A percentile compares a stretch with the other conserved stretches of the same genome.
These are phyloP conservation scores for Zootermopsis nevadensis DNA, from an alignment of 2,888 invertebrate species.

Conservation along the genomic window DNA sequence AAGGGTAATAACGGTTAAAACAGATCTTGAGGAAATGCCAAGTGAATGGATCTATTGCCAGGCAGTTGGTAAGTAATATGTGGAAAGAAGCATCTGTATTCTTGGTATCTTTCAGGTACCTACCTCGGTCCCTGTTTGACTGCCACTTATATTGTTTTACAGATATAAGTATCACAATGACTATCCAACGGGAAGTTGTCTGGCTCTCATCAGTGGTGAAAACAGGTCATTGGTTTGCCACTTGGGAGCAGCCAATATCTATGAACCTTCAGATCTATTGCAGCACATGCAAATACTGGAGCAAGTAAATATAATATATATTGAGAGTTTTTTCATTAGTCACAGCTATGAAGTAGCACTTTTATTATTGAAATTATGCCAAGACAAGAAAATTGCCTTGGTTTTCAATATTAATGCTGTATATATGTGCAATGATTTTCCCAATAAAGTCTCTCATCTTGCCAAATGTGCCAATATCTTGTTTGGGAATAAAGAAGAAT, in stretches of 20 bases:
- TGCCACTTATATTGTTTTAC: slow-evolving; percentile 40
- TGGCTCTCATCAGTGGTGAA: slow-evolving; percentile 64
- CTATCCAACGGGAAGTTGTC: slow-evolving; percentile 65
- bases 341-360: slow-evolving; percentile 64
- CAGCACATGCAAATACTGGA: slow-evolving; percentile 56
- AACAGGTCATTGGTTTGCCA: slow-evolving; percentile 67
- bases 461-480: slow-evolving; percentile 65
- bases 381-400: slow-evolving; percentile 61
- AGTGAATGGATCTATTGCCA: too few relatives aligned
- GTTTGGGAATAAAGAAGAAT: slow-evolving; percentile 70
- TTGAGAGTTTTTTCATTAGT: slow-evolving; percentile 71
- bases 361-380: slow-evolving; percentile 63
- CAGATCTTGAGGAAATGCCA: too few relatives aligned
- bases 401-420: slow-evolving; percentile 68
- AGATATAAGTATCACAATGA: slow-evolving; percentile 59
- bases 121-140: too few relatives aligned
- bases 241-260: slow-evolving; percentile 68
- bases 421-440: slow-evolving; percentile 65
- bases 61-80: too few relatives aligned
- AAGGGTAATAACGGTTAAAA: too few relatives aligned
- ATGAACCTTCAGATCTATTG: slow-evolving; percentile 59
- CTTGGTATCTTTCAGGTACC: too few relatives aligned
- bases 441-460: slow-evolving; percentile 62
- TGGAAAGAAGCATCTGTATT: too few relatives aligned
- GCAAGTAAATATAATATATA: slow-evolving; percentile 62